Evolutionary conservation across 2,113 vertebrate species (phyloP), one percentile per base, ranked within the genome.

Genomic region (Myotis lucifugus): DNA sequence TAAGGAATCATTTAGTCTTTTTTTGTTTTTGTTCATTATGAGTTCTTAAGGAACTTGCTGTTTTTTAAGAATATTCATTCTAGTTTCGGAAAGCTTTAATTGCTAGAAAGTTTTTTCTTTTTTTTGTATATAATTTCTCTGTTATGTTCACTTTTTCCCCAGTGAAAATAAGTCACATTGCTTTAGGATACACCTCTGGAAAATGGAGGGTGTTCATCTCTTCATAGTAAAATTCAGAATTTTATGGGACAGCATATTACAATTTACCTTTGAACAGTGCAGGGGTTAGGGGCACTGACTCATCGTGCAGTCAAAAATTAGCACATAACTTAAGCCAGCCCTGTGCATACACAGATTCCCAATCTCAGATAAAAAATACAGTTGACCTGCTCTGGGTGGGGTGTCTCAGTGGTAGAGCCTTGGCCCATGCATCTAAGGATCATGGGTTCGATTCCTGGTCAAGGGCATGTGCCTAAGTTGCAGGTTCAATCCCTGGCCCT

Each of bases 91-190:
- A 76, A 86, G 32, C 76, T 91, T 87, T 50, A 27, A 15, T 19
- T 88, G 5, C 92, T 84, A 91, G 29, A 34, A 72, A 85, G 18
- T 73, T 81, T 37, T 86, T 97, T 6, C 46, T 93, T 87, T 78
- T 17, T 6, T 84, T 85, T 48, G 12, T 82, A 72, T 34, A 32
- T 88, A 29, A 56, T 88, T 91, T 93, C 42, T 95, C 52, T 17
- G 0, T 46, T 85, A 23, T 37, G 23, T 70, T 93, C 13, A 23
- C 19, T 93, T 93, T 85, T 64, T 54, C 14, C 34, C 59, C 6
- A 37, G 6, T 87, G 32, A 85, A 88, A 77, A 66, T 83, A 66
- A 91, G 21, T 84, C 66, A 77, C 2, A 61, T 27, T 70, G 32
- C 34, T 72, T 77, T 94, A 92, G 37, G 21, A 85, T 37, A 81